phyloP scores from a whole-genome alignment of 2,113 vertebrate genomes.

The Chinchilla lanigera region DNA sequence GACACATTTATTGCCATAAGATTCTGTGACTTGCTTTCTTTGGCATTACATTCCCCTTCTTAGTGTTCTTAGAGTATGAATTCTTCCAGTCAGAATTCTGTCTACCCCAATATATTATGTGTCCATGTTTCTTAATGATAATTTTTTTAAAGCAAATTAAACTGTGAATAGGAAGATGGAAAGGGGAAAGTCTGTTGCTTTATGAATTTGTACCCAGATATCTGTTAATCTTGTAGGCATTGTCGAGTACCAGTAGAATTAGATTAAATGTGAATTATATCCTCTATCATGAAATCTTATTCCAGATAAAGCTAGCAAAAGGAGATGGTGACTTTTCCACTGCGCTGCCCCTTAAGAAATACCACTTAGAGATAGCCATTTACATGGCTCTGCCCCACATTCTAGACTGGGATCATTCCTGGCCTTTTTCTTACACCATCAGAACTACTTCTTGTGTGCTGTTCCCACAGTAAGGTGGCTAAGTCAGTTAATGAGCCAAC shows the following conservation, averaged over 20 bases:
- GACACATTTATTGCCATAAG: not conserved
- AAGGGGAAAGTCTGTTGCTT: not conserved
- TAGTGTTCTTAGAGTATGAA: not conserved
- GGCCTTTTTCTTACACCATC: not conserved
- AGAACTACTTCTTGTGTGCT: not conserved
- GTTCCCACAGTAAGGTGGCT: not conserved
- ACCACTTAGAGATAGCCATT: too few relatives aligned
- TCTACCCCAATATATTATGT: not conserved
- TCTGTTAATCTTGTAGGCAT: not conserved
- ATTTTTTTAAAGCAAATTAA: not conserved
- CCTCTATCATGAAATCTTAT: not conserved
- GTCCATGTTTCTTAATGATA: not conserved
- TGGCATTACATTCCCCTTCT: not conserved
- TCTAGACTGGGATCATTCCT: not conserved
- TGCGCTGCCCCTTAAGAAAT: not conserved
- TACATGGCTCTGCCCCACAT: not conserved
- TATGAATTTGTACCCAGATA: not conserved
- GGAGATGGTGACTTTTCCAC: not conserved
- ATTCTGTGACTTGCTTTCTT: constrained; percentile 5
- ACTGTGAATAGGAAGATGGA: not conserved
- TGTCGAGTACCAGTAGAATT: not conserved
- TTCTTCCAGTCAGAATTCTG: not conserved
- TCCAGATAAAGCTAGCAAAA: not conserved
- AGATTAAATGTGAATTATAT: constrained; percentile 15
- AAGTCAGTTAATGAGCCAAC: not conserved